Conservation (phyloP, 1,140 invertebrate genomes). For the Heliconius hewitsoni region DNA sequence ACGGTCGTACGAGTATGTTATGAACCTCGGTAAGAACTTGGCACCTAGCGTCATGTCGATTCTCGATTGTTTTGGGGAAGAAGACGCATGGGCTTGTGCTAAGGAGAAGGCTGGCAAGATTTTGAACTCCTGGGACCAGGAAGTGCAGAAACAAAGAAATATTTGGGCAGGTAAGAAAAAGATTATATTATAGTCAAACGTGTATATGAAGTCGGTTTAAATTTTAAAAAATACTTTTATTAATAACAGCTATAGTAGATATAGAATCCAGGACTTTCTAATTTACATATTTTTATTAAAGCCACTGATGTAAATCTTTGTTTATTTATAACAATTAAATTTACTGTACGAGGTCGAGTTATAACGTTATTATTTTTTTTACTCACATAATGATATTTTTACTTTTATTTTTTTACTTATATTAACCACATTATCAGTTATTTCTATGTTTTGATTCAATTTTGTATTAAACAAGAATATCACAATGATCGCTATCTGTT, state of each 20-base stretch:
- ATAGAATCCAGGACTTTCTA: too few relatives aligned
- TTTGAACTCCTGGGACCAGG: constrained; percentile 59
- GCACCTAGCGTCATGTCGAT: constrained; percentile 64
- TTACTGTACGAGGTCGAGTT: too few relatives aligned
- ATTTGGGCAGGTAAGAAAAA: constrained; percentile 58
- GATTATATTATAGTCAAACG: neutral
- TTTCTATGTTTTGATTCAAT: too few relatives aligned
- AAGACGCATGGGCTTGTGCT: constrained; percentile 63
- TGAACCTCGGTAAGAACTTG: constrained; percentile 63
- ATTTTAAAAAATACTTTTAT: neutral
- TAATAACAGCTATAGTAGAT: neutral
- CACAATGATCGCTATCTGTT: too few relatives aligned
- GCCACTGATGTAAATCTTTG: too few relatives aligned
- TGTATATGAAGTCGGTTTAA: neutral
- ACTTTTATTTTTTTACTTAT: too few relatives aligned
- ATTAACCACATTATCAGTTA: too few relatives aligned
- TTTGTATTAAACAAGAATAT: too few relatives aligned
- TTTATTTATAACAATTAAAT: too few relatives aligned
- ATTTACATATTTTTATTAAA: too few relatives aligned
- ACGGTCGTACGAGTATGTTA: constrained; percentile 66
- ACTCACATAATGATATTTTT: too few relatives aligned
- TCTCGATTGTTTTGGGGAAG: constrained; percentile 58
- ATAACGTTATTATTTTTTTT: too few relatives aligned
- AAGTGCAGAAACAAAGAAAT: constrained; percentile 61
- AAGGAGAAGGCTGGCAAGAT: constrained; percentile 62